Evolutionary conservation across 2,888 invertebrate genomes (phyloP), one percentile per base, ranked within the genome.

Genomic region (Macropis europaea): DNA sequence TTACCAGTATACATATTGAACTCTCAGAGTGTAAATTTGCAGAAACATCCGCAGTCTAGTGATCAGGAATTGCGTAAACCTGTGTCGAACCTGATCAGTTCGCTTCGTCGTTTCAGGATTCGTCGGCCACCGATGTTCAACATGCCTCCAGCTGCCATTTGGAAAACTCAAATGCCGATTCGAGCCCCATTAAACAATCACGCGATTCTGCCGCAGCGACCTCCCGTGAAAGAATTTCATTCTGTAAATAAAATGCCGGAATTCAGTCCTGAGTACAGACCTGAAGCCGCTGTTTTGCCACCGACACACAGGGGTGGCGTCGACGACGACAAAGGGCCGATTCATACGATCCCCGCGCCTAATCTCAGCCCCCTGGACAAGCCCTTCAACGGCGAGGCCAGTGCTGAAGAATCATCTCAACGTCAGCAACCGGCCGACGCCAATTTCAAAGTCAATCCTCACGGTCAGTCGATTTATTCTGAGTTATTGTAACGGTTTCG

Each of bases 341-440:
- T 96, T 86, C 96, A 96, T 90, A 96, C 96, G 7, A 95, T 96
- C 77, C 96, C 96, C 85, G 96, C 96, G 22, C 96, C 96, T 6
- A 96, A 96, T 91, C 91, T 96, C 52, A 94, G 94, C 77, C 92
- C 93, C 5, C 92, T 93, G 0, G 94, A 94, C 86, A 94, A 93
- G 82, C 94, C 94, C 0, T 84, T 85, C 40, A 92, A 91, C 22
- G 90, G 92, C 1, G 91, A 82, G 9, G 60, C 57, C 15, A 82
- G 79, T 26, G 48, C 74, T 5, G 79, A 82, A 30, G 71, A 71
- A 48, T 42, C 67, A 11, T 43, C 69, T 32, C 69, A 77, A 17
- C 66, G 73, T 17, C 75, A 76, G 36, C 81, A 77, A 48, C 57
- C 76, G 0, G 76, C 48, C 40, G 82, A 80, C 19, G 2, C 38